These are phyloP conservation scores for Genyomyrus donnyi DNA, from an alignment of 2,113 vertebrate species.

Conservation along the genomic window DNA sequence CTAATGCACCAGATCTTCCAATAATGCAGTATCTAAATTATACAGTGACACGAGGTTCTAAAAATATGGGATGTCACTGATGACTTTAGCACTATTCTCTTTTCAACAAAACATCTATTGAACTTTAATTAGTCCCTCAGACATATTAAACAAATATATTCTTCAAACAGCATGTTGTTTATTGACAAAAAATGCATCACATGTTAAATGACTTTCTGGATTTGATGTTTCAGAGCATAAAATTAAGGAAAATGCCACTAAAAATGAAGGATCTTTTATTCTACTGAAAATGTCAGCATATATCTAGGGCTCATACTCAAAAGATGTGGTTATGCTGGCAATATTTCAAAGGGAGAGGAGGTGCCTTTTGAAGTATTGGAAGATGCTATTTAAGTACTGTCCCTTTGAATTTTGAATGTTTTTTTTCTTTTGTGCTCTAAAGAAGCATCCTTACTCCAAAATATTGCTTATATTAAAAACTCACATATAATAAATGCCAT, in stretches of 20 bases:
- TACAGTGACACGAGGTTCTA: conserved; percentile 39
- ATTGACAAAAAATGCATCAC: conserved; percentile 31
- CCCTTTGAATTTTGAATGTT: background rate
- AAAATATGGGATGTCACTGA: conserved; percentile 30
- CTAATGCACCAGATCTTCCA: background rate
- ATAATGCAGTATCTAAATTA: conserved; percentile 8
- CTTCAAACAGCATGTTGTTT: conserved; percentile 38
- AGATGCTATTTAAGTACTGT: background rate
- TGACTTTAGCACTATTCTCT: conserved; percentile 38
- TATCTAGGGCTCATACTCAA: background rate
- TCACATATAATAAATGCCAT: background rate
- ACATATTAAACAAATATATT: conserved; percentile 45
- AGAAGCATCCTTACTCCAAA: background rate
- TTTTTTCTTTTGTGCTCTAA: background rate
- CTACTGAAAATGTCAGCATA: background rate
- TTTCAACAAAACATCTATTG: conserved; percentile 35
- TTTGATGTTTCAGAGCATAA: conserved; percentile 29
- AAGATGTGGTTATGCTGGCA: background rate
- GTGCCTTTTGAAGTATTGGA: background rate
- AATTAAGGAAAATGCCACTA: conserved; percentile 29
- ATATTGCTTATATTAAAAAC: background rate
- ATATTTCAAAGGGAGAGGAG: background rate
- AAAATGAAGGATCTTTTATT: conserved; percentile 15
- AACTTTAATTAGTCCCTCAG: conserved; percentile 31
- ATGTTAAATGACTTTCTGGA: conserved; percentile 31